Base-by-base conservation (phyloP, 2,113 vertebrate species). In the Connochaetes taurinus region DNA sequence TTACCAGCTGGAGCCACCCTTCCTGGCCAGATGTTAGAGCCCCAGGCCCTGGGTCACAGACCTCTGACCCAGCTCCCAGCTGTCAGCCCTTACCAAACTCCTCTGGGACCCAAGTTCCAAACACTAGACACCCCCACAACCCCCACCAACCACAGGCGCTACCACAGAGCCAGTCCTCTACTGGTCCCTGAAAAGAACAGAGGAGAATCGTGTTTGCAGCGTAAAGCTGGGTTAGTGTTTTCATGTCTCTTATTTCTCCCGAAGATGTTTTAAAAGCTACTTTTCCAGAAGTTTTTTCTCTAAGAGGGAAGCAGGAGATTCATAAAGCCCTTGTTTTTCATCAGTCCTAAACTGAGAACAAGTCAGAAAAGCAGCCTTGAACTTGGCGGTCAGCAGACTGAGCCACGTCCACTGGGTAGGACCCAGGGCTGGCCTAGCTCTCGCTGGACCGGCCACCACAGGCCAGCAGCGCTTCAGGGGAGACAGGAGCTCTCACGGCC, bases 21-120 rank as follows among this genome's bases (percentile, higher is more conserved):
- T 74, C 82, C 85, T 19, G 76, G 94, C 52, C 92, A 97, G 97
- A 89, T 93, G 96, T 90, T 36, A 27, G 21, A 16, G 33, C 14
- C 33, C 87, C 29, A 6, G 91, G 93, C 13, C 10, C 80, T 45
- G n/a, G 92, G 85, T 52, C 33, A 15, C 13, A 87, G 92, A 40
- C 67, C 90, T 29, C 85, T 21, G 71, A 36, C 94, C 78, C 21
- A 12, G 25, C 47, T 64, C 31, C 89, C 67, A 57, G 82, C 90
- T 94, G 91, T 78, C 55, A 60, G 83, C 55, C 80, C 85, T 90
- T 17, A 4, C 25, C 43, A 19, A 3, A 45, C 23, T 36, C 47
- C 23, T 29, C 58, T 3, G 40, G 58, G 55, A 2, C 71, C 64
- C 36, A 13, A 10, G 3, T 5, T 40, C 43, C n/a, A 74, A 6